Base-by-base conservation (phyloP, 2,113 vertebrate species). In the Sakesphorus luctuosus region DNA sequence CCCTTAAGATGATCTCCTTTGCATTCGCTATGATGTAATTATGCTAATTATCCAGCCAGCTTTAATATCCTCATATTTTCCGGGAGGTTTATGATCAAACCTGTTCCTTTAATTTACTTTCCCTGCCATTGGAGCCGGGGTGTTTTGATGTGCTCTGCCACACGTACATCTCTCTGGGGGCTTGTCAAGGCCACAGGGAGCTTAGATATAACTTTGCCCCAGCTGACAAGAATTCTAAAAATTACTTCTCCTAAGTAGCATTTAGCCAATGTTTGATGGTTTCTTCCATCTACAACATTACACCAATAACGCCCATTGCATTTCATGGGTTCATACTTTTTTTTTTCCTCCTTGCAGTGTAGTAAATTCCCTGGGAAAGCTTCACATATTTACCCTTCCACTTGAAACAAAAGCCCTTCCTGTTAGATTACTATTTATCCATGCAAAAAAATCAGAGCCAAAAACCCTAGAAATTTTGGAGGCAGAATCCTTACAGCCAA, bases 1-100 rank as follows among this genome's bases (percentile, higher is more conserved):
- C 94, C 94, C 89, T 44, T 17, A n/a, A 95, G 96, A 88, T 44
- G 47, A 90, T 89, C 92, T 93, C 90, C 69, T 96, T 92, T 94
- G 95, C 95, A 95, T 97, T 67, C 1, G 1, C 92, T 43, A 6
- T 80, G 89, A 94, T 89, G 94, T 86, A 94, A 96, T 94, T 94
- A 82, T 68, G 97, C 94, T 96, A 95, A 95, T 95, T 93, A 94
- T 25, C 78, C 71, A 88, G 78, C 91, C 84, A 3, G 84, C 56
- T 89, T 88, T 95, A 82, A 90, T 94, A 93, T 65, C 91, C 75
- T 65, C 88, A 10, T 58, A 14, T 91, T 93, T 97, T 94, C 89
- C 75, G 52, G 71, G 66, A 90, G 31, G 53, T 90, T 97, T 91
- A 96, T 21, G 87, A 96, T 66, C 89, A 91, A 91, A 92, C 85